Percentiles rank a stretch among this genome's conserved stretches.
phyloP scores from a whole-genome alignment of 1,140 invertebrate genomes.

The Drosophila parabipectinata region DNA sequence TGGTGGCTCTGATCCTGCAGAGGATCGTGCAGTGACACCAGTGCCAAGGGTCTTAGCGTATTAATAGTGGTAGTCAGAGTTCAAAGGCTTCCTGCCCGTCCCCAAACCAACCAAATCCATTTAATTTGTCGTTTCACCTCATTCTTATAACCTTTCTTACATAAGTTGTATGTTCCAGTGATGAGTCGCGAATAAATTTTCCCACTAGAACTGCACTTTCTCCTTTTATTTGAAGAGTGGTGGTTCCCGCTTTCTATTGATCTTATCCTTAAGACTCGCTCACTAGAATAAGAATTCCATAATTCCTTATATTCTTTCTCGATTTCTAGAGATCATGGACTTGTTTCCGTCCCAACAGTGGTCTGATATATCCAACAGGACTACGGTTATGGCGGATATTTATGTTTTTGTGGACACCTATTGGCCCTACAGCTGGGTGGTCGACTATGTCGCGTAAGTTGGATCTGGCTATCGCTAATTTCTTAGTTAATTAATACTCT shows the following conservation, averaged over 20 bases:
- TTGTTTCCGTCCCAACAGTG: conserved; percentile 35
- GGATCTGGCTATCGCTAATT: background rate
- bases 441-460: conserved; percentile 86
- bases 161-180: conserved; percentile 72
- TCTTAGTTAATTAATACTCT: background rate
- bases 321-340: conserved; percentile 56
- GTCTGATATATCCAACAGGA: conserved; percentile 81
- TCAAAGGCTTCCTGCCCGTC: conserved; percentile 48
- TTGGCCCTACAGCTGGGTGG: conserved; percentile 86
- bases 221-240: conserved; percentile 45
- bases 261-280: no score
- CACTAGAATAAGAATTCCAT: background rate
- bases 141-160: conserved; percentile 59
- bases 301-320: background rate
- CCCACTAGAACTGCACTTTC: conserved; percentile 48
- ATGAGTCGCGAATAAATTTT: conserved; percentile 61
- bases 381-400: conserved; percentile 86
- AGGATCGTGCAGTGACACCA: conserved; percentile 44
- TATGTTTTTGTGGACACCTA: conserved; percentile 88
- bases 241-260: conserved; percentile 25
- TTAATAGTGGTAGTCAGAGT: conserved; percentile 30
- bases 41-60: conserved; percentile 28
- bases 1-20: conserved; percentile 54
- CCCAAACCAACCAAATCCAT: conserved; percentile 7
- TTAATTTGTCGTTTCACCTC: conserved; percentile 44